These are phyloP conservation scores for Pachliopta kotzebuea DNA, from an alignment of 2,888 invertebrate genomes.

Conservation along the genomic window DNA sequence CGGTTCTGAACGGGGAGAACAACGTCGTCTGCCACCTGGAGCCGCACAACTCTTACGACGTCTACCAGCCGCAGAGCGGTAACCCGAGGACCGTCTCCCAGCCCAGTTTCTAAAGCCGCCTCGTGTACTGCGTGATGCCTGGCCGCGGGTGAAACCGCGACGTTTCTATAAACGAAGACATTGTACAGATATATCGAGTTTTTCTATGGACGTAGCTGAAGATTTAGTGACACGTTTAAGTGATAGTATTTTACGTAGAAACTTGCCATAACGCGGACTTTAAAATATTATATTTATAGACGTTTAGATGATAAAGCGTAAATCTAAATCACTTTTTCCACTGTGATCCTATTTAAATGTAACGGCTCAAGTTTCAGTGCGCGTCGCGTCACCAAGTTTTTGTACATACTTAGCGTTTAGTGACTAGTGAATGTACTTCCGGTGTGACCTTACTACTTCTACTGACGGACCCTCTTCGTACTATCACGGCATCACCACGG, in stretches of 20 bases:
- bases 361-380: slow-evolving; percentile 73
- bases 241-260: slow-evolving; percentile 72
- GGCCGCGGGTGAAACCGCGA: slow-evolving; percentile 13
- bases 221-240: slow-evolving; percentile 61
- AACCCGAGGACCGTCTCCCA: slow-evolving; percentile 75
- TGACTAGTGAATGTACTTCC: slow-evolving; percentile 63
- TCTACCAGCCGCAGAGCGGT: slow-evolving; percentile 68
- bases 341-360: slow-evolving; percentile 79
- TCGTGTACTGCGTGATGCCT: not conserved
- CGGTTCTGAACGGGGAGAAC: slow-evolving; percentile 90
- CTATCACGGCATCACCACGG: slow-evolving; percentile 53
- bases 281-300: slow-evolving; percentile 55
- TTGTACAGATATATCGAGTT: slow-evolving; percentile 72
- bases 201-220: slow-evolving; percentile 74
- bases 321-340: slow-evolving; percentile 78
- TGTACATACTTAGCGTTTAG: slow-evolving; percentile 70
- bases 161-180: slow-evolving; percentile 36
- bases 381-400: slow-evolving; percentile 48
- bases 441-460: slow-evolving; percentile 74
- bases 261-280: slow-evolving; percentile 79
- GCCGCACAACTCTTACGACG: slow-evolving; percentile 82
- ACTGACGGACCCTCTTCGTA: slow-evolving; percentile 45
- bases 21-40: slow-evolving; percentile 93
- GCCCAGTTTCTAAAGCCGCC: slow-evolving; percentile 68
- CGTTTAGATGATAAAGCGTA: slow-evolving; percentile 56